These are phyloP conservation scores for Drosophila parthenogenetica DNA, from an alignment of 2,888 invertebrate species.

Conservation along the genomic window DNA sequence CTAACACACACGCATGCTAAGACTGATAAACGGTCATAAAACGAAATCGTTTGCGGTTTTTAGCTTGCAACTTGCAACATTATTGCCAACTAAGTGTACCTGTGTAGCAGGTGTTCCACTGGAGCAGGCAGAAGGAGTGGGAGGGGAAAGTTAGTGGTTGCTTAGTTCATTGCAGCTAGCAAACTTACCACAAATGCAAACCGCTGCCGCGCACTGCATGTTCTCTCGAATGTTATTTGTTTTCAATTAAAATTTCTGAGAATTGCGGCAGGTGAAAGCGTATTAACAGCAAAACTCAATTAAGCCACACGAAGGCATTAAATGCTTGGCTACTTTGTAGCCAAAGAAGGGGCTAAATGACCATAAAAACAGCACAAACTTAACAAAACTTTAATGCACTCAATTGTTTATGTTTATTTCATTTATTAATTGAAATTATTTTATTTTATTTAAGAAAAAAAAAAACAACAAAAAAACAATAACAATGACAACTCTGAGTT, in stretches of 20 bases:
- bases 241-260: not conserved
- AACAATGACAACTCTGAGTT: constrained; percentile 4
- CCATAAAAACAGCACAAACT: too few relatives aligned
- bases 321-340: not conserved
- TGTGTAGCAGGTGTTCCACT: not conserved
- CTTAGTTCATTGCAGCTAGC: not conserved
- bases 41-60: not conserved
- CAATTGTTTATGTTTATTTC: not conserved
- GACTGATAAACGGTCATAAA: constrained; percentile 7
- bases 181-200: constrained; percentile 55
- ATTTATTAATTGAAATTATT: too few relatives aligned
- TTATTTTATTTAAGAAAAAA: too few relatives aligned
- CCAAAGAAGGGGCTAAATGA: too few relatives aligned
- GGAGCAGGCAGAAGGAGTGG: too few relatives aligned
- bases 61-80: constrained; percentile 5
- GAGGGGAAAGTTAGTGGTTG: not conserved
- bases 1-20: constrained; percentile 3
- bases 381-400: too few relatives aligned
- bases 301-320: not conserved
- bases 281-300: not conserved
- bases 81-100: not conserved
- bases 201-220: constrained; percentile 44
- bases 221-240: constrained; percentile 11
- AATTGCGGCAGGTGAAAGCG: not conserved
- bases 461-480: not conserved